A percentile compares a stretch with the other conserved stretches of the same genome.
phyloP scores from a whole-genome alignment of 2,113 vertebrate genomes.

The Serinus canaria region DNA sequence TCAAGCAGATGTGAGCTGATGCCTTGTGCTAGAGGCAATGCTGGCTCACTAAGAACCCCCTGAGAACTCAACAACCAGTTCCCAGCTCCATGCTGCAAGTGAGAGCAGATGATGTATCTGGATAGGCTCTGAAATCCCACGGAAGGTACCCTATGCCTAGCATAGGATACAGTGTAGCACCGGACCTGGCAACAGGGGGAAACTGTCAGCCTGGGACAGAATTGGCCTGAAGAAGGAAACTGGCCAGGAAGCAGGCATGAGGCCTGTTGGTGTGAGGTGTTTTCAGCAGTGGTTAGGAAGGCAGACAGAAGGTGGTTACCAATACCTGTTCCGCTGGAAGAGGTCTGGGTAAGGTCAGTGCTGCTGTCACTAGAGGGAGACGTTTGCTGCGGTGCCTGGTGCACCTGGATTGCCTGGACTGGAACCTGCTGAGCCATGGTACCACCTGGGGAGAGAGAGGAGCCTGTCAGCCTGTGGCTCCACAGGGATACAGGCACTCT shows the following conservation, averaged over 20 bases:
- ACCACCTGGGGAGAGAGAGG: slow-evolving; percentile 76
- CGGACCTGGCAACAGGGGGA: not conserved
- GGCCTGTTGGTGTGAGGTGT: accelerated
- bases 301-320: not conserved
- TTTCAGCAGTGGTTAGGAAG: not conserved
- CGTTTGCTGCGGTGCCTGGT: slow-evolving; percentile 85
- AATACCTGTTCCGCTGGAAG: slow-evolving; percentile 90
- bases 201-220: not conserved
- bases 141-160: not conserved
- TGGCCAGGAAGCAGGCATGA: not conserved
- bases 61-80: not conserved
- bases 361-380: slow-evolving; percentile 87
- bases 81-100: not conserved
- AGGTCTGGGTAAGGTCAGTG: slow-evolving; percentile 91
- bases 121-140: not conserved
- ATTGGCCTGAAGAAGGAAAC: not conserved
- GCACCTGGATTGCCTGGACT: slow-evolving; percentile 96
- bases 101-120: not conserved
- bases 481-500: not conserved
- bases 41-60: not conserved
- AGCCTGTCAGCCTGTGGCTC: not conserved
- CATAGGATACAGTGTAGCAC: accelerated
- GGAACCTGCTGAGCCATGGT: slow-evolving; percentile 90
- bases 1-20: not conserved
- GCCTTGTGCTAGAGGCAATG: not conserved